A percentile compares a stretch with the other conserved stretches of the same genome.
Conservation (phyloP, 2,888 invertebrate genomes). For the Heliconius cydno region DNA sequence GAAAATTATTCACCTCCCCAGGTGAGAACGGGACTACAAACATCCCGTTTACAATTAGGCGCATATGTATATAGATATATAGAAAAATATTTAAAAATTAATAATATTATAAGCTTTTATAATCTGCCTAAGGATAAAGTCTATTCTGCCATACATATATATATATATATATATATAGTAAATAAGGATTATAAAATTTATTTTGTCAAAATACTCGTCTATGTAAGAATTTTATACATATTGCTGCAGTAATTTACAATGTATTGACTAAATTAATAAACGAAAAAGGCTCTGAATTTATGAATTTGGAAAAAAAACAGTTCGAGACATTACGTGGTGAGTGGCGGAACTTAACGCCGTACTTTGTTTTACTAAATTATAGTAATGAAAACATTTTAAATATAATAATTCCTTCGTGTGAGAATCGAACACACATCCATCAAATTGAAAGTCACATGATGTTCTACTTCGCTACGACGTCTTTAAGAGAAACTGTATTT, state of each 20-base stretch:
- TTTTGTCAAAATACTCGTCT: no score
- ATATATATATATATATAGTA: no score
- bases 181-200: no score
- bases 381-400: neutral
- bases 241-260: no score
- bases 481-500: no score
- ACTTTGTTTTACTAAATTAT: neutral
- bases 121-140: neutral
- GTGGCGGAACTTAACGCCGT: neutral
- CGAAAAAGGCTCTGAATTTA: no score
- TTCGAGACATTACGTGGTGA: neutral
- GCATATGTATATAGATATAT: neutral
- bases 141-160: no score
- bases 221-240: no score
- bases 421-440: neutral
- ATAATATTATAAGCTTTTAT: neutral
- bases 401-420: neutral
- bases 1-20: neutral
- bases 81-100: neutral
- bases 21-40: neutral
- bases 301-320: no score
- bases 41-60: neutral
- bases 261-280: no score
- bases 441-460: no score
- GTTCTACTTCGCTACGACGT: no score